Evolutionary conservation across 2,888 invertebrate genomes (phyloP).

Genomic region (Cephus rjabovi): DNA sequence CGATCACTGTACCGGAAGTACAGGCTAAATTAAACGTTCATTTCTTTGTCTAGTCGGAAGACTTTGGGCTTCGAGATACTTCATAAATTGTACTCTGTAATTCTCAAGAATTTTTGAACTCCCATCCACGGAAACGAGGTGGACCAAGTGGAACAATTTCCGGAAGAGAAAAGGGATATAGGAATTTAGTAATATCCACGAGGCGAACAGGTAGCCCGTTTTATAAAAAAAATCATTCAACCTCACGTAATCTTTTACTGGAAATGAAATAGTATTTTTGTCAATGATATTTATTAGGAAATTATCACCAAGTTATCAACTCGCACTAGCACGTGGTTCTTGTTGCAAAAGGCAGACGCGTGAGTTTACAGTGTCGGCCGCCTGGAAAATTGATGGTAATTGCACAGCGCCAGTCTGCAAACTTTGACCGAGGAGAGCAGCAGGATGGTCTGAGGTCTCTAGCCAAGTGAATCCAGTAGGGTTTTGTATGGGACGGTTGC

Average conservation of each 20-base stretch:
- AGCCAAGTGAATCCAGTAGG: background rate
- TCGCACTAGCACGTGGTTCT: background rate
- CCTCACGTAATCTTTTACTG: background rate
- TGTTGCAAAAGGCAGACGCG: background rate
- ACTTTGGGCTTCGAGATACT: background rate
- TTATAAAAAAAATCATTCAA: background rate
- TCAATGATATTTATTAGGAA: background rate
- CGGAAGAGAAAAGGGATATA: background rate
- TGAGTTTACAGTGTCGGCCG: background rate
- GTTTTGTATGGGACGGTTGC: background rate
- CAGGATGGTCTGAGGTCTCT: background rate
- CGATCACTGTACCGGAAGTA: background rate
- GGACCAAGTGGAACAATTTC: background rate
- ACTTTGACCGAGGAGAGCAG: constrained; percentile 26
- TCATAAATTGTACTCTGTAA: background rate
- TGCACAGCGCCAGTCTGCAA: constrained; percentile 31
- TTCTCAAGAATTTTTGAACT: background rate
- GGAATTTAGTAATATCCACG: background rate
- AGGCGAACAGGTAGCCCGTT: background rate
- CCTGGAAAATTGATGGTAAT: constrained; percentile 35
- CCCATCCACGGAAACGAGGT: background rate
- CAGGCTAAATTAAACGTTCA: background rate
- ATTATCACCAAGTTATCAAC: no score
- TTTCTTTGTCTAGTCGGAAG: background rate
- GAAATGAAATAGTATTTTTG: background rate